Conservation (phyloP, 2,113 vertebrate species). For the Platysternon megacephalum region DNA sequence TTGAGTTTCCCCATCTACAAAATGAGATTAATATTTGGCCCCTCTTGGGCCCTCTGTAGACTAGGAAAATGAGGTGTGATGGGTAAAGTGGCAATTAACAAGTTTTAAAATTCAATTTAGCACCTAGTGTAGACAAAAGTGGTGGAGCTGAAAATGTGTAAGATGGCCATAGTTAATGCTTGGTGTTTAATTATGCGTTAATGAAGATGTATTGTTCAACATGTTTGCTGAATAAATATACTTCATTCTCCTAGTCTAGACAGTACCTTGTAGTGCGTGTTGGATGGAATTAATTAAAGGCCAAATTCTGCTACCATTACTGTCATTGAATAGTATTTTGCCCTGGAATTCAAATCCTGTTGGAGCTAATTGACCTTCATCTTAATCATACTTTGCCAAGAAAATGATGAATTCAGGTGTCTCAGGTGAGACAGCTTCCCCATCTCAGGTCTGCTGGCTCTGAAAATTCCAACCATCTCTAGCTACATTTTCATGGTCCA, state of each 20-base stretch:
- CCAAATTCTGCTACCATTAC: not conserved
- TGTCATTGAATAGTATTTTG: accelerated
- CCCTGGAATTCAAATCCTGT: not conserved
- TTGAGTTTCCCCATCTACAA: not conserved
- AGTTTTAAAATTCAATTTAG: not conserved
- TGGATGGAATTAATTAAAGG: not conserved
- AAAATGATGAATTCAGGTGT: not conserved
- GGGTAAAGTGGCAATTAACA: not conserved
- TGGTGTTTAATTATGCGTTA: not conserved
- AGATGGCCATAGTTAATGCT: not conserved
- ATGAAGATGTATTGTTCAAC: not conserved
- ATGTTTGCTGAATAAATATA: not conserved
- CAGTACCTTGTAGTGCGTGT: not conserved
- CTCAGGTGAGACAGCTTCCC: not conserved
- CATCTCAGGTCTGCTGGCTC: not conserved
- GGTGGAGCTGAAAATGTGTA: not conserved
- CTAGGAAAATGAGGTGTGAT: not conserved
- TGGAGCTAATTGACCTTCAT: not conserved
- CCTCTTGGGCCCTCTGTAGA: accelerated
- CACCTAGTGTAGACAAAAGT: not conserved
- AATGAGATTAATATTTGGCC: not conserved
- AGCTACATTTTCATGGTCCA: not conserved
- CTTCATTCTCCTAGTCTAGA: not conserved
- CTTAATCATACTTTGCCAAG: not conserved
- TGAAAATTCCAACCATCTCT: not conserved